Evolutionary conservation across 1,140 invertebrate genomes (phyloP).

Genomic region (Neuroterus valhalla): DNA sequence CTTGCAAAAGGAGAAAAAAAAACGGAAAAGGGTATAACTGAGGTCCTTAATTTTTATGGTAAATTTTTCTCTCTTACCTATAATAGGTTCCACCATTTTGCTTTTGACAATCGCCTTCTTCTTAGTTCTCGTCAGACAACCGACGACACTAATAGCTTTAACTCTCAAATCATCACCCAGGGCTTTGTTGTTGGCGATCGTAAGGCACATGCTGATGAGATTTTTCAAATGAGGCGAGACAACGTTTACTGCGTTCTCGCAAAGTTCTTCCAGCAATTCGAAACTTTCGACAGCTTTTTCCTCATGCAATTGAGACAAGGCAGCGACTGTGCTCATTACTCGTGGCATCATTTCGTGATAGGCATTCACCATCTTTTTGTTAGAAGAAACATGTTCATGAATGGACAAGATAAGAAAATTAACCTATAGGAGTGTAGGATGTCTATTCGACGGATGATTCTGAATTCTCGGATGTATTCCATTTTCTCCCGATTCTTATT

Average conservation of each 20-base stretch:
- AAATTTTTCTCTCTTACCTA: constrained; percentile 64
- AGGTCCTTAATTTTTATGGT: no score
- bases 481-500: no score
- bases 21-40: not conserved
- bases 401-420: no score
- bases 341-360: constrained; percentile 80
- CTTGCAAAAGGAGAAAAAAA: constrained; percentile 11
- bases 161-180: constrained; percentile 79
- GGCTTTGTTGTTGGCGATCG: constrained; percentile 76
- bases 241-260: constrained; percentile 80
- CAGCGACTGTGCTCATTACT: constrained; percentile 78
- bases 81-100: constrained; percentile 83
- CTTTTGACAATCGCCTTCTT: constrained; percentile 86
- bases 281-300: constrained; percentile 80
- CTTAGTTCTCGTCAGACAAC: constrained; percentile 80
- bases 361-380: constrained; percentile 75
- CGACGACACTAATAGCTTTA: constrained; percentile 82
- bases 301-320: constrained; percentile 76
- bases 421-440: no score
- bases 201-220: constrained; percentile 81
- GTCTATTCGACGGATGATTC: no score
- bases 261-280: constrained; percentile 84
- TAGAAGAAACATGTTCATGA: not conserved
- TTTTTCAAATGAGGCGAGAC: constrained; percentile 80
- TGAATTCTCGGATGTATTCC: no score